Percentiles rank a stretch among this genome's conserved stretches.
Evolutionary conservation across 2,113 vertebrate species (phyloP).

Genomic region (Leucosticte australis): DNA sequence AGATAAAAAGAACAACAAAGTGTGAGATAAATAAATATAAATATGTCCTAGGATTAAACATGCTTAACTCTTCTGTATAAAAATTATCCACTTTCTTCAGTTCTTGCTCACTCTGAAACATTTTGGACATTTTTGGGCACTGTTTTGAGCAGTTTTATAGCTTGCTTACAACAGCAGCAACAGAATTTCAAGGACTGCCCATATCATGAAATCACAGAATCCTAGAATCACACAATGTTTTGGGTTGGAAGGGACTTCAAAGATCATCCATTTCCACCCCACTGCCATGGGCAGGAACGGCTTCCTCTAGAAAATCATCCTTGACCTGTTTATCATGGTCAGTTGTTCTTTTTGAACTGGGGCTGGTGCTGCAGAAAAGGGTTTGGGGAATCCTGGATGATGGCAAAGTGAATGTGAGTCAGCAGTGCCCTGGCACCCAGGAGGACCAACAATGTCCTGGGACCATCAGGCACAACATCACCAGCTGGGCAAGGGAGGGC

Average conservation of each 20-base stretch:
- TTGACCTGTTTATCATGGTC: background rate
- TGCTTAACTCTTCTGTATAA: background rate
- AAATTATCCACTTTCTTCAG: background rate
- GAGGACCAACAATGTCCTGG: background rate
- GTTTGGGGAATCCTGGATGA: background rate
- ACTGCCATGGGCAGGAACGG: background rate
- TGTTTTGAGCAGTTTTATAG: background rate
- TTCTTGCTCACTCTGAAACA: background rate
- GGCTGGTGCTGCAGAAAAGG: background rate
- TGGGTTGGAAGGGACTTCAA: background rate
- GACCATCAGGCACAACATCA: background rate
- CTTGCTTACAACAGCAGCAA: background rate
- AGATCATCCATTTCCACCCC: background rate
- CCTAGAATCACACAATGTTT: background rate
- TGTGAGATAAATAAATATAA: background rate
- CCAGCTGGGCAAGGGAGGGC: background rate
- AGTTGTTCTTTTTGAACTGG: background rate
- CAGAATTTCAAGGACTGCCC: background rate
- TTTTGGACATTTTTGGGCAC: background rate
- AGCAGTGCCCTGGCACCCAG: background rate
- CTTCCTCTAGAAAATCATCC: background rate
- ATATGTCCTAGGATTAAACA: background rate
- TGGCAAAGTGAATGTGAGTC: fast-evolving
- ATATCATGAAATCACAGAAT: background rate
- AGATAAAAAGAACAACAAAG: background rate